phyloP scores from a whole-genome alignment of 2,888 invertebrate genomes.

The Agrotis puta region DNA sequence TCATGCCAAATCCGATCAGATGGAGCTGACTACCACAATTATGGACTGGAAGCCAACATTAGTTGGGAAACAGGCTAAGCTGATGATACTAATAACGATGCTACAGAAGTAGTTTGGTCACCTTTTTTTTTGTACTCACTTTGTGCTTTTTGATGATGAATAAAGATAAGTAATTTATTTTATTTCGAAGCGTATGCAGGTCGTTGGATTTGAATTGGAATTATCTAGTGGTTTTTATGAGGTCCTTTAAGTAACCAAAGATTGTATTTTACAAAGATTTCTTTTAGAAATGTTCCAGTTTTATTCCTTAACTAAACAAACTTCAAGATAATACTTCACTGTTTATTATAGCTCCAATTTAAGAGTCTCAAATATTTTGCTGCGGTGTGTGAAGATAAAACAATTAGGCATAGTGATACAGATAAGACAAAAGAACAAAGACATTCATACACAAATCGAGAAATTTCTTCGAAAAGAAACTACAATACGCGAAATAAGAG shows the following conservation, averaged over 20 bases:
- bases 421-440: constrained; percentile 42
- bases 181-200: too few species aligned
- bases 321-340: background rate
- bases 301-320: background rate
- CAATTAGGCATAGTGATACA: background rate
- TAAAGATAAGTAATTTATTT: background rate
- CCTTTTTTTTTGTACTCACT: background rate
- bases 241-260: too few species aligned
- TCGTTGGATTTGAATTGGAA: background rate
- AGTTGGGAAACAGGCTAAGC: background rate
- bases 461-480: constrained; percentile 35
- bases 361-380: background rate
- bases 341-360: background rate
- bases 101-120: background rate
- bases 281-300: background rate
- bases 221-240: too few species aligned
- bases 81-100: background rate
- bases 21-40: background rate
- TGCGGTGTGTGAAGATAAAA: constrained; percentile 15
- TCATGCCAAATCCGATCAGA: background rate
- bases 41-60: too few species aligned
- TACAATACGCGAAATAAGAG: constrained; percentile 3
- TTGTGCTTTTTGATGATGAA: background rate
- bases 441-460: constrained; percentile 13
- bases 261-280: too few species aligned